A percentile compares a stretch with the other conserved stretches of the same genome.
These are phyloP conservation scores for Tuta absoluta DNA, from an alignment of 2,888 invertebrate species.

Conservation along the genomic window DNA sequence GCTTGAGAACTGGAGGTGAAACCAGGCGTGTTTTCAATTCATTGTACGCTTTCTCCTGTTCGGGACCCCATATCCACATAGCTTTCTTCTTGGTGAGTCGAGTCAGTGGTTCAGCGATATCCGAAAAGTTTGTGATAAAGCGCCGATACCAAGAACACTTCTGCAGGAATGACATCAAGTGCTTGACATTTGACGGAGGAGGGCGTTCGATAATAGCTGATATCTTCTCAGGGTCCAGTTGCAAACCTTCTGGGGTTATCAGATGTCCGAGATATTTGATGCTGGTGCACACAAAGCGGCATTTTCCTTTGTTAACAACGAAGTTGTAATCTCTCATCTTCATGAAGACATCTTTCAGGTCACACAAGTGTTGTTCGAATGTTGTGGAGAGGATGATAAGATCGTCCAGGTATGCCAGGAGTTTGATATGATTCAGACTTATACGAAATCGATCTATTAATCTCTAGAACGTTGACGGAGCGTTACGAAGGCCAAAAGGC, in stretches of 20 bases:
- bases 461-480: conserved; percentile 47
- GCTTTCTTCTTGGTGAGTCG: conserved; percentile 28
- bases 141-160: conserved; percentile 1
- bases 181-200: not conserved
- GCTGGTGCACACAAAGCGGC: conserved; percentile 27
- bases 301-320: too few species aligned
- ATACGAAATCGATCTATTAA: conserved; percentile 42
- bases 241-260: conserved; percentile 34
- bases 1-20: conserved; percentile 26
- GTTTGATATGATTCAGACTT: conserved; percentile 26
- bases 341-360: conserved; percentile 37
- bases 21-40: conserved; percentile 20
- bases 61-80: not conserved
- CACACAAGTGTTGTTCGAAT: conserved; percentile 35
- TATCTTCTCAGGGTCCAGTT: conserved; percentile 35
- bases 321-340: conserved; percentile 31
- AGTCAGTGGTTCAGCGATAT: conserved; percentile 8
- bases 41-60: conserved; percentile 27
- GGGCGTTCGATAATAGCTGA: conserved; percentile 30
- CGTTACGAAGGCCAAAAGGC: conserved; percentile 49
- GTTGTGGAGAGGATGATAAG: conserved; percentile 37
- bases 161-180: conserved; percentile 1
- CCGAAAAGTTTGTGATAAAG: conserved; percentile 3
- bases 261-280: conserved; percentile 36
- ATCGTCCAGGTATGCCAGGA: conserved; percentile 40